Base-by-base conservation (phyloP, 2,113 vertebrate genomes). In the Tetraodon nigroviridis region DNA sequence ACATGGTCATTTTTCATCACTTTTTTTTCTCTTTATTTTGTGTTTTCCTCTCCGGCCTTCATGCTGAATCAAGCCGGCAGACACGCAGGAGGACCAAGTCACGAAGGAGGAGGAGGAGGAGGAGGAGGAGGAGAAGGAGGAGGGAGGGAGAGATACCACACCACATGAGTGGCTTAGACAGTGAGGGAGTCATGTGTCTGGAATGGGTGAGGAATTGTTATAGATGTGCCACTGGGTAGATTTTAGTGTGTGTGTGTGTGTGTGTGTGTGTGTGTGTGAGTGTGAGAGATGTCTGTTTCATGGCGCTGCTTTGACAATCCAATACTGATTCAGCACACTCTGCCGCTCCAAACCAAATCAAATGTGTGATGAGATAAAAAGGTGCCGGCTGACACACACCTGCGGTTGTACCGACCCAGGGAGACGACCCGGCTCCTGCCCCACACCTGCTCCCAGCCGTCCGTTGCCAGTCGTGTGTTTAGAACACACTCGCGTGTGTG, bases 141-240 rank as follows among this genome's bases (percentile, higher is more conserved):
- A 86, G 83, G 89, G 79, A 85, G 89, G 85, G 82, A 88, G 88
- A 86, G 88, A 88, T 78, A 87, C 84, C 42, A 79, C 84, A 75
- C 82, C 89, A 66, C 87, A 89, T 90, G 89, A 90, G 84, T 90
- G 90, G 90, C 85, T 90, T 90, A 92, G 88, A 85, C 88, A 90
- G 86, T 91, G 89, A 86, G 84, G 75, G 82, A 81, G 74, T 82
- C 81, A 72, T 87, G 73, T 87, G 72, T 77, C 85, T 49, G 80
- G 80, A 83, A 81, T 86, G 81, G 90, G 90, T 91, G 90, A 92
- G 90, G 80, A 89, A 61, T 67, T 67, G 59, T 27, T 32, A 53
- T 72, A 61, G 79, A 61, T 71, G 64, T 86, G 73, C 62, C 78
- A 73, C 6, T 51, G 58, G 5, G 58, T 82, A 73, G 65, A 70